Evolutionary conservation across 2,888 invertebrate species (phyloP).

Genomic region (Podabrus alpinus): DNA sequence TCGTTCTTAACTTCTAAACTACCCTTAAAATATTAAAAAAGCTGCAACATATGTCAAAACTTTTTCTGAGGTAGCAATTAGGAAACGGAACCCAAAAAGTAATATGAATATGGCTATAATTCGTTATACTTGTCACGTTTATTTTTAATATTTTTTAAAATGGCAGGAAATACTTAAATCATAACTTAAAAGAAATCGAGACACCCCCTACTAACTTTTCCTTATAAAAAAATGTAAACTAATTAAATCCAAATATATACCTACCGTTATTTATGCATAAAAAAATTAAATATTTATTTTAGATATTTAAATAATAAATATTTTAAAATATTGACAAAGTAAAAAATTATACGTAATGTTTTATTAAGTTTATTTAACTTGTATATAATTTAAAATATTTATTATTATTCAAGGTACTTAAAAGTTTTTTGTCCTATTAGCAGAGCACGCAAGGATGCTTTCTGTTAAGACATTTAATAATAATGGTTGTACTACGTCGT

Average conservation of each 20-base stretch:
- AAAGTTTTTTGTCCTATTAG: neutral
- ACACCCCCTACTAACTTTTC: neutral
- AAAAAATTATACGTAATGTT: too few species aligned
- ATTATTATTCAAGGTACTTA: too few species aligned
- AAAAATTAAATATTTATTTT: too few species aligned
- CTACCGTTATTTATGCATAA: neutral
- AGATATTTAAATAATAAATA: too few species aligned
- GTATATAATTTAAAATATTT: too few species aligned
- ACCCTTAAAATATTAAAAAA: neutral
- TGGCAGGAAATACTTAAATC: constrained; percentile 13
- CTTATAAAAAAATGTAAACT: neutral
- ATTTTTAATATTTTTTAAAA: constrained; percentile 13
- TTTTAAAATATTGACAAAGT: too few species aligned
- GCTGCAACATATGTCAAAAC: constrained; percentile 8
- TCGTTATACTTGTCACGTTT: constrained; percentile 9
- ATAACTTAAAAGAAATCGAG: neutral
- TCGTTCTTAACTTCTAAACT: neutral
- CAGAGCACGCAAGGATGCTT: neutral
- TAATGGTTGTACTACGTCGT: neutral
- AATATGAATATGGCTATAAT: constrained; percentile 7
- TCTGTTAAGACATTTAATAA: neutral
- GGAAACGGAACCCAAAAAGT: constrained; percentile 19
- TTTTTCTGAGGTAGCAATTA: constrained; percentile 19
- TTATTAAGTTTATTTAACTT: too few species aligned
- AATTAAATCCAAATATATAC: neutral